Evolutionary conservation across 2,113 vertebrate species (phyloP).

Genomic region (Oncorhynchus gorbuscha): DNA sequence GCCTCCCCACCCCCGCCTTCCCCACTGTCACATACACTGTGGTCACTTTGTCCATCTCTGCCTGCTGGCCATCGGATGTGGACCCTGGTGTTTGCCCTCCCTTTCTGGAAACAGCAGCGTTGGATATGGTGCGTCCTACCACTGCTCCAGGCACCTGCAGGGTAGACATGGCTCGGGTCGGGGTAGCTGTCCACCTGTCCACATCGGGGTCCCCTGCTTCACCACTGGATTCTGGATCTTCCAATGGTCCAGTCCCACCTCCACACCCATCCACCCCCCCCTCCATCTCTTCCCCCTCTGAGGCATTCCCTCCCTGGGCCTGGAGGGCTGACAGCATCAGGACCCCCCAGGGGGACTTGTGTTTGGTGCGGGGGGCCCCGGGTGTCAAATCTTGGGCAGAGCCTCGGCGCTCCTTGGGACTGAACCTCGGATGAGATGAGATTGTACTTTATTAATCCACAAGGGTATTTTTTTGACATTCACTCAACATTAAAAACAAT

Average conservation of each 20-base stretch:
- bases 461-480: too few relatives aligned
- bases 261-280: conserved; percentile 22
- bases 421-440: conserved; percentile 66
- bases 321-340: conserved; percentile 70
- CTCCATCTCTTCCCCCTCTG: conserved; percentile 54
- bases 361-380: conserved; percentile 67
- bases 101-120: conserved; percentile 62
- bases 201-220: conserved; percentile 42
- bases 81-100: conserved; percentile 67
- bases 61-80: conserved; percentile 53
- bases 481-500: too few relatives aligned
- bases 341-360: conserved; percentile 74
- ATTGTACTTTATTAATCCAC: too few relatives aligned
- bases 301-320: conserved; percentile 47
- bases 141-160: conserved; percentile 50
- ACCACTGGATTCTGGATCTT: conserved; percentile 28
- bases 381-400: conserved; percentile 71
- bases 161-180: conserved; percentile 12
- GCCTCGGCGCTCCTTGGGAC: conserved; percentile 70
- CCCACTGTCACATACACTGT: conserved; percentile 89
- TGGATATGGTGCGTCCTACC: conserved; percentile 60
- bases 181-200: conserved; percentile 52
- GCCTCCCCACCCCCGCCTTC: conserved; percentile 62
- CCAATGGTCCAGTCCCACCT: conserved; percentile 11
- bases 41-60: conserved; percentile 65